A percentile compares a stretch with the other conserved stretches of the same genome.
Evolutionary conservation across 2,113 vertebrate genomes (phyloP).

Genomic region (Elanus axillaris): DNA sequence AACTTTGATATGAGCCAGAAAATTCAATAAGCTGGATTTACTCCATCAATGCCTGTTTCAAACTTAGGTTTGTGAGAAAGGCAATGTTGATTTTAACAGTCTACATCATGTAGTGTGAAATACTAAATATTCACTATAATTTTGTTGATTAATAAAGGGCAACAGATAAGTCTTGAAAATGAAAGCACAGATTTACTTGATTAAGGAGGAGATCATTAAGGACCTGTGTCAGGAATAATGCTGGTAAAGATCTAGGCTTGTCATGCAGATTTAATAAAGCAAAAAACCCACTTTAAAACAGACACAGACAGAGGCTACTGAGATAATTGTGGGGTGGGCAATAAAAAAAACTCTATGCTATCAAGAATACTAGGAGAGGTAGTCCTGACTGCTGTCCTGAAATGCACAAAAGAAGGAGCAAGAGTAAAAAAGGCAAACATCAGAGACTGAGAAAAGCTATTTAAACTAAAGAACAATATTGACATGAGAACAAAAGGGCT

Average conservation of each 20-base stretch:
- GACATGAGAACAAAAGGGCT: constrained; percentile 54
- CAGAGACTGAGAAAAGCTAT: constrained; percentile 20
- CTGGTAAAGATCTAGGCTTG: neutral
- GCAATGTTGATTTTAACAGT: neutral
- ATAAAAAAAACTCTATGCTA: neutral
- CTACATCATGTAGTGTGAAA: neutral
- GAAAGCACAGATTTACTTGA: neutral
- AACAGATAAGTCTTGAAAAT: neutral
- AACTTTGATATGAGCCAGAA: neutral
- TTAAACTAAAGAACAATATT: constrained; percentile 52
- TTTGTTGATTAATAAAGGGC: neutral
- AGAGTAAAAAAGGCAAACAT: constrained; percentile 7
- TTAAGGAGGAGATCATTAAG: neutral
- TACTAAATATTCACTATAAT: neutral
- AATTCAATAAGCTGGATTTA: neutral
- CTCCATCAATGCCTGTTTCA: neutral
- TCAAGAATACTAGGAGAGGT: neutral
- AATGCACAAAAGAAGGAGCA: neutral
- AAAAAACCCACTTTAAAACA: neutral
- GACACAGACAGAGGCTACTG: neutral
- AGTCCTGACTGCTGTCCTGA: neutral
- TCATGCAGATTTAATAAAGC: neutral
- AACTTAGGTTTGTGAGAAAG: neutral
- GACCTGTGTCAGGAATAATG: neutral
- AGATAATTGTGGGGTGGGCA: neutral